A percentile compares a stretch with the other conserved stretches of the same genome.
These are phyloP conservation scores for Nephila pilipes DNA, from an alignment of 1,140 invertebrate genomes.

Conservation along the genomic window DNA sequence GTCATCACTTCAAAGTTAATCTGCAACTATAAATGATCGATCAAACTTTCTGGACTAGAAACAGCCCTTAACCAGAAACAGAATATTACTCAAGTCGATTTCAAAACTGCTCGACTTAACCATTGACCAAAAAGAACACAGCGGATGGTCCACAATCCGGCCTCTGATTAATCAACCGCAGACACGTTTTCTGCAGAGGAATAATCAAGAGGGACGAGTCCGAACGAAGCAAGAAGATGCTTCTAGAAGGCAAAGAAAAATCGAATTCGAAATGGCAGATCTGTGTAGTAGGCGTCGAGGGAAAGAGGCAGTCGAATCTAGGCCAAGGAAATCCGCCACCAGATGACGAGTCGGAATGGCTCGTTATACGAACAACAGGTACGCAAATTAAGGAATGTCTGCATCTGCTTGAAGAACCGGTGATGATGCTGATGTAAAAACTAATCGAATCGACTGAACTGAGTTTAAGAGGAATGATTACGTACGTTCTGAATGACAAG, in stretches of 20 bases:
- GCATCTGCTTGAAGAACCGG: not conserved
- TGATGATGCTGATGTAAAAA: not conserved
- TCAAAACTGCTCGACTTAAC: too few relatives aligned
- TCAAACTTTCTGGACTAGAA: too few relatives aligned
- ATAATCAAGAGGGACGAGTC: not conserved
- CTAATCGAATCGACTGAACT: not conserved
- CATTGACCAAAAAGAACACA: not conserved
- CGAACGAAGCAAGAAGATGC: not conserved
- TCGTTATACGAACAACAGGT: slow-evolving; percentile 17
- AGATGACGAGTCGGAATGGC: not conserved
- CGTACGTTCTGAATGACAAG: too few relatives aligned
- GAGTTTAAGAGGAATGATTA: not conserved
- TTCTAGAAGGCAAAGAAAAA: slow-evolving; percentile 21
- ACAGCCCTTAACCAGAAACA: too few relatives aligned
- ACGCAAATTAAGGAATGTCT: not conserved
- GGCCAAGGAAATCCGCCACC: slow-evolving; percentile 65
- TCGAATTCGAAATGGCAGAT: slow-evolving; percentile 6
- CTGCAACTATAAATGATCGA: too few relatives aligned
- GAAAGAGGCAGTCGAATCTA: slow-evolving; percentile 46
- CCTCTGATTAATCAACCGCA: not conserved
- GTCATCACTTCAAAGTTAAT: too few relatives aligned
- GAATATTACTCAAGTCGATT: too few relatives aligned
- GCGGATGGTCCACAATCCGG: not conserved
- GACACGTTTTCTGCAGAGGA: not conserved
- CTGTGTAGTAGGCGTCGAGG: slow-evolving; percentile 47